phyloP scores from a whole-genome alignment of 2,797 vertebrate species.

The Coregonus sp. region DNA sequence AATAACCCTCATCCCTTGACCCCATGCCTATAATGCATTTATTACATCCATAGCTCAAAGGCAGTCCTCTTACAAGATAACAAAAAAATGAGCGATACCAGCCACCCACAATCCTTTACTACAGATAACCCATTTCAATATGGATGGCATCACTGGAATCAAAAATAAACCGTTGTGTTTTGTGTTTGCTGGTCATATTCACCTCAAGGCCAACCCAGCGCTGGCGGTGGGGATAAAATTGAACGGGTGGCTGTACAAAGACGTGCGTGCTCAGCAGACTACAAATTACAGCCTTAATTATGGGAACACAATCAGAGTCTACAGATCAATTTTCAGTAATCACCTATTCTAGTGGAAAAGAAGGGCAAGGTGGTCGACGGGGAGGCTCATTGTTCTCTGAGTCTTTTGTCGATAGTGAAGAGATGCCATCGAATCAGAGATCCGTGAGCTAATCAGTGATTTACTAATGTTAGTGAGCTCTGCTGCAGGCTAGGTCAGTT shows the following conservation, averaged over 20 bases:
- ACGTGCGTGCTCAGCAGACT: slow-evolving; percentile 14
- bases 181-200: slow-evolving; percentile 12
- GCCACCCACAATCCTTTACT: slow-evolving; percentile 1
- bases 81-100: not conserved
- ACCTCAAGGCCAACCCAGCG: slow-evolving; percentile 25
- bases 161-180: slow-evolving; percentile 22
- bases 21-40: not conserved
- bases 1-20: not conserved
- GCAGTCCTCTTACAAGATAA: not conserved
- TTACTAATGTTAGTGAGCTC: not conserved
- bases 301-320: slow-evolving; percentile 42
- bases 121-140: slow-evolving; percentile 7
- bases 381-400: slow-evolving; percentile 32
- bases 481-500: not conserved
- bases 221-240: slow-evolving; percentile 33
- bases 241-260: slow-evolving; percentile 39
- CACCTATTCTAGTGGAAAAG: slow-evolving; percentile 34
- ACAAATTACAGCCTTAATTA: slow-evolving; percentile 57
- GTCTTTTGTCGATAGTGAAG: slow-evolving; percentile 11
- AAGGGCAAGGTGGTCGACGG: slow-evolving; percentile 13
- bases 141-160: not conserved
- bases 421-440: slow-evolving; percentile 21
- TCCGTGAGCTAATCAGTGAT: slow-evolving; percentile 28
- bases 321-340: slow-evolving; percentile 64
- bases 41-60: not conserved